Conservation (phyloP, 2,888 invertebrate species). For the Drosophila paramelanica region DNA sequence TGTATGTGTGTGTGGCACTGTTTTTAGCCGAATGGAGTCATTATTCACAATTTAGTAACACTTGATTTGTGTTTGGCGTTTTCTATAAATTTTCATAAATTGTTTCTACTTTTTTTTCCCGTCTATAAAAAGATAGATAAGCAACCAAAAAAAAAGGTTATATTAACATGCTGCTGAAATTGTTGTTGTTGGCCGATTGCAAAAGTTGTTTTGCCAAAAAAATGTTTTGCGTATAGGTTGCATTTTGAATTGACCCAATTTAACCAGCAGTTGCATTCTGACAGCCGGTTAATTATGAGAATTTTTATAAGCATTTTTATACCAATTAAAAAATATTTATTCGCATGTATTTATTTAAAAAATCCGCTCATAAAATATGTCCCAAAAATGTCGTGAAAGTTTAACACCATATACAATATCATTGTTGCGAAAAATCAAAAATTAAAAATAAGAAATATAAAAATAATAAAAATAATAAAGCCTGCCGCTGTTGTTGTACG, state of each 20-base stretch:
- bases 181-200: conserved; percentile 20
- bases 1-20: conserved; percentile 19
- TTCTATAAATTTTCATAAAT: conserved; percentile 69
- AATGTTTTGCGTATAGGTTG: conserved; percentile 1
- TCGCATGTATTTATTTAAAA: conserved; percentile 4
- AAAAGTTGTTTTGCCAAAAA: conserved; percentile 29
- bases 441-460: conserved; percentile 7
- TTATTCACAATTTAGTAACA: conserved; percentile 81
- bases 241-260: conserved; percentile 41
- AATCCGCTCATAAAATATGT: conserved; percentile 13
- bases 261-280: neutral
- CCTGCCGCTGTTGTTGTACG: conserved; percentile 15
- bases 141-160: conserved; percentile 5
- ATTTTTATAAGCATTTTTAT: conserved; percentile 13
- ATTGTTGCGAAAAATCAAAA: conserved; percentile 11
- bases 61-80: conserved; percentile 78
- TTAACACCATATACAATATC: conserved; percentile 25
- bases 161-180: neutral
- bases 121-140: conserved; percentile 7
- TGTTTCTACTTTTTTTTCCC: conserved; percentile 44
- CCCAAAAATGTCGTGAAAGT: conserved; percentile 40
- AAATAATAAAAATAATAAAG: neutral
- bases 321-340: conserved; percentile 31
- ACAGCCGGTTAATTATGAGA: conserved; percentile 28
- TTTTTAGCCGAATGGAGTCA: conserved; percentile 64